These are phyloP conservation scores for Anneissia japonica DNA, from an alignment of 35 echinoderm and acorn worm species.

Conservation along the genomic window DNA sequence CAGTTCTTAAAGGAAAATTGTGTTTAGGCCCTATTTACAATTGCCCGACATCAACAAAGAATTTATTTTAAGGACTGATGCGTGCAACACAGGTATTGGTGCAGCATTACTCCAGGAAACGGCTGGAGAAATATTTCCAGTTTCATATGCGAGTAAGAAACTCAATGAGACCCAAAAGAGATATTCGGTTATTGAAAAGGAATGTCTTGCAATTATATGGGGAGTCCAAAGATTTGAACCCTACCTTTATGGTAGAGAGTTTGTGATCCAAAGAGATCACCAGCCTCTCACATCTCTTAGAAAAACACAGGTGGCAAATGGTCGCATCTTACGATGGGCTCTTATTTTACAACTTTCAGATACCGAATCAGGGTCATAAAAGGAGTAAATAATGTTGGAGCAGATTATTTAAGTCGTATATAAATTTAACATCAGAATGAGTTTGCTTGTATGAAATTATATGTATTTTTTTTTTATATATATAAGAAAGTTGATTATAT, in stretches of 20 bases:
- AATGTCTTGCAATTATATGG: slow-evolving; percentile 55
- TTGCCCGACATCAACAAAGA: background rate
- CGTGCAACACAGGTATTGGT: background rate
- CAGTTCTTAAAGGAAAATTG: background rate
- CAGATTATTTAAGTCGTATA: slow-evolving; percentile 45
- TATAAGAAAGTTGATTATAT: no score
- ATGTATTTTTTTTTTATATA: no score
- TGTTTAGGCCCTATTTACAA: background rate
- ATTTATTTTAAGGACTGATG: slow-evolving; percentile 32
- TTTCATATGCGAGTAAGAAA: slow-evolving; percentile 38
- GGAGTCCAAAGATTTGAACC: slow-evolving; percentile 34
- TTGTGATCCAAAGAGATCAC: slow-evolving; percentile 39
- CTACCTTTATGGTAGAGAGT: slow-evolving; percentile 47
- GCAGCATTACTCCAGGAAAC: slow-evolving; percentile 20
- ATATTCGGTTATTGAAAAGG: slow-evolving; percentile 30
- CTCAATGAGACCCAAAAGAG: background rate
- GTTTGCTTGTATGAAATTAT: no score
- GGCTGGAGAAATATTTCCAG: slow-evolving; percentile 23
- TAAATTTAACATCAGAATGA: no score
- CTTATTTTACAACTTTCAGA: slow-evolving; percentile 31
- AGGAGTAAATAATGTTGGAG: slow-evolving; percentile 52
- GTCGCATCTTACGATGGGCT: slow-evolving; percentile 48
- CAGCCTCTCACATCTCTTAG: slow-evolving; percentile 22
- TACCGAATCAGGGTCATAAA: slow-evolving; percentile 46
- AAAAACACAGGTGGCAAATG: slow-evolving; percentile 28